Percentiles rank a stretch among this genome's conserved stretches.
Conservation (phyloP, 2,797 vertebrate genomes). For the Eidolon dupreanum region DNA sequence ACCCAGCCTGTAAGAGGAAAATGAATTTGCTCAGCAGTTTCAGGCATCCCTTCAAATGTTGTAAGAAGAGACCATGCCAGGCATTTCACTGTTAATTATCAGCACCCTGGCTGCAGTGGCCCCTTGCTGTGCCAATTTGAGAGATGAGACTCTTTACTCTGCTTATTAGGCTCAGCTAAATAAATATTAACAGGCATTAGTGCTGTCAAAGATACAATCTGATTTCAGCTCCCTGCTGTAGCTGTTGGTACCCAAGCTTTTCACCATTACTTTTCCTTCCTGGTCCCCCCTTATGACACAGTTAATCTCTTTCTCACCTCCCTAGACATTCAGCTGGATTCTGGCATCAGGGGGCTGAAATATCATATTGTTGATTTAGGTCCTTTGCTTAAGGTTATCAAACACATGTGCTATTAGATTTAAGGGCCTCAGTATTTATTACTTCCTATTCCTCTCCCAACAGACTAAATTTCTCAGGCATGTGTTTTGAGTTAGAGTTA, state of each 20-base stretch:
- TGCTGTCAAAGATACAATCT: slow-evolving; percentile 68
- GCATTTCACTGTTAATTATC: slow-evolving; percentile 77
- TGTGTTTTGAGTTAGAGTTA: neutral
- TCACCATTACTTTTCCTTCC: neutral
- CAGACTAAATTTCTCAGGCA: neutral
- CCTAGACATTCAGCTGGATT: neutral
- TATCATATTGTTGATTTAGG: neutral
- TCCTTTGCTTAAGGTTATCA: slow-evolving; percentile 22
- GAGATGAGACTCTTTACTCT: slow-evolving; percentile 72
- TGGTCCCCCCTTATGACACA: neutral
- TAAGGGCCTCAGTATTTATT: slow-evolving; percentile 24
- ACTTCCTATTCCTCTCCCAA: neutral
- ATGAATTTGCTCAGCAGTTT: slow-evolving; percentile 63
- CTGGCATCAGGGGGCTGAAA: slow-evolving; percentile 8
- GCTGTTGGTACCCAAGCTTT: slow-evolving; percentile 29
- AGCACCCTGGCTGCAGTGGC: slow-evolving; percentile 68
- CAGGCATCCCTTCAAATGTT: slow-evolving; percentile 35
- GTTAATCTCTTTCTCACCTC: neutral
- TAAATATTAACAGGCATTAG: slow-evolving; percentile 75
- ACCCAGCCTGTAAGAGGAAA: slow-evolving; percentile 54
- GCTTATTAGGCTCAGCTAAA: slow-evolving; percentile 76
- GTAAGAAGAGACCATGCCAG: slow-evolving; percentile 38
- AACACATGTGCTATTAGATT: neutral
- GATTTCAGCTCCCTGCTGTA: slow-evolving; percentile 56
- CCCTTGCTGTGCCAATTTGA: slow-evolving; percentile 74